Conservation (phyloP, 2,888 invertebrate species). For the Tuberolachnus salignus region DNA sequence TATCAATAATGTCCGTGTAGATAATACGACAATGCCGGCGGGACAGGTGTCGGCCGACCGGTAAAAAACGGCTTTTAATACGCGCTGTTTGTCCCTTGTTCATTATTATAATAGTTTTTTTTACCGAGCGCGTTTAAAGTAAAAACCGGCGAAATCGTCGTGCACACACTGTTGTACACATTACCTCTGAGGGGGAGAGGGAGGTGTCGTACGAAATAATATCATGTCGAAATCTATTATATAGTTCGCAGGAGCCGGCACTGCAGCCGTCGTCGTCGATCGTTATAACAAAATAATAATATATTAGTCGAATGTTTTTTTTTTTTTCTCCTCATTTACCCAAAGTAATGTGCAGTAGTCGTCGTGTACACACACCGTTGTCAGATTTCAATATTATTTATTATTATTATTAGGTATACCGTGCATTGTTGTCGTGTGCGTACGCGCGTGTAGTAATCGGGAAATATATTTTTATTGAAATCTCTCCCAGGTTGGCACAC, state of each 20-base stretch:
- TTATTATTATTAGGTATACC: neutral
- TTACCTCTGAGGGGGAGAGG: too few species aligned
- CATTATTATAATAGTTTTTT: too few species aligned
- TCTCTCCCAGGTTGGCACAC: slow-evolving; percentile 48
- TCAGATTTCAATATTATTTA: slow-evolving; percentile 43
- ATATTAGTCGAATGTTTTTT: too few species aligned
- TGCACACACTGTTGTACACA: too few species aligned
- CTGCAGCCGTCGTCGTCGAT: too few species aligned
- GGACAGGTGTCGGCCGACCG: slow-evolving; percentile 31
- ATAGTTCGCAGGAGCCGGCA: too few species aligned
- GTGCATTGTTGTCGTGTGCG: slow-evolving; percentile 17
- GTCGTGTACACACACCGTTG: slow-evolving; percentile 28
- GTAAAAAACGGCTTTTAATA: slow-evolving; percentile 47
- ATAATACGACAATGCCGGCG: neutral
- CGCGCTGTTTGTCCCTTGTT: neutral
- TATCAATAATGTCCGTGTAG: neutral
- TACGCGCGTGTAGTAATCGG: slow-evolving; percentile 28
- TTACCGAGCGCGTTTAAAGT: too few species aligned
- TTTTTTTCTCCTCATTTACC: too few species aligned
- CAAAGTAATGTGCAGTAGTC: neutral
- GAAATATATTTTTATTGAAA: slow-evolving; percentile 18
- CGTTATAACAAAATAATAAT: too few species aligned
- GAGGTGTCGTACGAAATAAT: too few species aligned
- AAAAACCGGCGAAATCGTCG: too few species aligned
- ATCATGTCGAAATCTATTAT: too few species aligned